phyloP scores from a whole-genome alignment of 2,888 invertebrate species.

The Caenorhabditis sp. region DNA sequence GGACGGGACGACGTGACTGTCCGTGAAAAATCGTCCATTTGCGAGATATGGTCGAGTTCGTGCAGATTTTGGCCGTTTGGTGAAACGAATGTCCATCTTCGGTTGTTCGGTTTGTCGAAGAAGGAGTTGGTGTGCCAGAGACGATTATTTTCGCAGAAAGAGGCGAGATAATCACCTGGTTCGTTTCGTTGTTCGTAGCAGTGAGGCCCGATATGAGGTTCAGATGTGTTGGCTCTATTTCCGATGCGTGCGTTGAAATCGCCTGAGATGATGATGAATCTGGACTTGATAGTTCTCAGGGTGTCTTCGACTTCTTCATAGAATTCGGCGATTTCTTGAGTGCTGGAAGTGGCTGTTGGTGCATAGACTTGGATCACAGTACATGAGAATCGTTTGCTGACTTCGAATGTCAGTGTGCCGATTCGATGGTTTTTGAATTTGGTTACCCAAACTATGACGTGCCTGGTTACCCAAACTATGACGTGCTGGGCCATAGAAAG shows the following conservation, averaged over 20 bases:
- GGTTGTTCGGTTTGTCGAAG: neutral
- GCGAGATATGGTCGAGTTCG: constrained; percentile 6
- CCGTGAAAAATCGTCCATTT: neutral
- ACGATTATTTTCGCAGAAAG: constrained; percentile 4
- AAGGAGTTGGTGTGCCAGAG: neutral
- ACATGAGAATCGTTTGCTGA: neutral
- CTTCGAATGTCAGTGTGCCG: neutral
- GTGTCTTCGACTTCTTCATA: constrained; percentile 1
- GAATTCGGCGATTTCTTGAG: constrained; percentile 1
- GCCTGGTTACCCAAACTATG: no score
- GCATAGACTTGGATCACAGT: constrained; percentile 3
- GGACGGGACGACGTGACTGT: neutral
- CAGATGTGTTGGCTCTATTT: neutral
- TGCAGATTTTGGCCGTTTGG: neutral
- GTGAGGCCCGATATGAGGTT: neutral
- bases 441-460: no score
- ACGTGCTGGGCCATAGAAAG: no score
- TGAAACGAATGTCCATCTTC: neutral
- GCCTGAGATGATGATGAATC: neutral
- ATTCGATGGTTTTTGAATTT: no score
- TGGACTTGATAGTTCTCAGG: neutral
- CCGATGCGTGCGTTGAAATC: no score
- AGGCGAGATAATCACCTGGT: neutral
- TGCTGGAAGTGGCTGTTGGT: neutral
- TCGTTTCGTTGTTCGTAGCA: neutral